Evolutionary conservation across 1,140 invertebrate species (phyloP), one percentile per base, ranked within the genome.

Genomic region (Neelides sp.): DNA sequence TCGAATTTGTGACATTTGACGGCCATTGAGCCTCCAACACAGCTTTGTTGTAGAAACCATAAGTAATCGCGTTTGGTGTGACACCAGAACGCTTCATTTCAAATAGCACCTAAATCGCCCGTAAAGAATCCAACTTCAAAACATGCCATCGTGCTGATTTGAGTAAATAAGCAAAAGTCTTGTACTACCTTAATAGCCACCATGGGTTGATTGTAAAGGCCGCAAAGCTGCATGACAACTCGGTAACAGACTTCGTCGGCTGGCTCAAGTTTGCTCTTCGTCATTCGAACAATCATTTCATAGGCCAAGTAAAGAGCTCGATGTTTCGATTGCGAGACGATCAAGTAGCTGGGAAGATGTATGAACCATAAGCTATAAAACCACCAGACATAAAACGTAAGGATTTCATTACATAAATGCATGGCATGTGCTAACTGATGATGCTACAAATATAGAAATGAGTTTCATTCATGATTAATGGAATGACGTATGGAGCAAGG

Each of bases 161-260:
- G 19, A 17, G 37, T 15, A 28, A 51, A 2, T 32, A 12, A 2
- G 42, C 3, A 5, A 22, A 24, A 42, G 5, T 23, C 5, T 23
- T 20, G 28, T 12, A 30, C 19, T 55, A 61, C 55, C 66, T 92
- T 90, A 0, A 98, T 91, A 4, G 95, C 95, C 56, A 98, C 70
- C 35, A 91, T 81, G 7, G 95, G 95, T 62, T 93, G 76, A 50
- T 85, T 83, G 65, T 96, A 88, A 52, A 90, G 80, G 7, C 94
- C 93, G 70, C 95, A 98, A 2, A 98, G 75, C 69, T 98, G 91
- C 86, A 98, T 96, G 79, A 99, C 85, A 24, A 96, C 85, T 58
- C 95, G 75, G 68, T 97, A 98, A 69, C 92, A 97, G 47, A 97
- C 84, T 75, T 98, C 93, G 73, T 97, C 93, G 63, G 85, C 85